These are phyloP conservation scores for Rhyzopertha dominica DNA, from an alignment of 1,140 invertebrate species.

Conservation along the genomic window DNA sequence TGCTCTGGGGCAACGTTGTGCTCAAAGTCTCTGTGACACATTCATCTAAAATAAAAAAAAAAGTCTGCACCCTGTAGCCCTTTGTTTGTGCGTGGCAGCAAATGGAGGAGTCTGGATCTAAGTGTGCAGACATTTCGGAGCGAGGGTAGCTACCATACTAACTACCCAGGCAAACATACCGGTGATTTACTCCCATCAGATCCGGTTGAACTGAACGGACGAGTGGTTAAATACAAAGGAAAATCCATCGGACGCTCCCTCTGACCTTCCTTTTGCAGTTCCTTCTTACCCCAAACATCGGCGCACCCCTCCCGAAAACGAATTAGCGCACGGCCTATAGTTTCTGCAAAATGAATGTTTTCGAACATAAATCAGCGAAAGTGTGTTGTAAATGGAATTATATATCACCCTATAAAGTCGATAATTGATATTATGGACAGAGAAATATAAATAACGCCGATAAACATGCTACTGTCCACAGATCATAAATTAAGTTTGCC, in stretches of 20 bases:
- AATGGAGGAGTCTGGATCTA: too few species aligned
- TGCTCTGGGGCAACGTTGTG: too few species aligned
- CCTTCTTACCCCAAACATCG: slow-evolving; percentile 24
- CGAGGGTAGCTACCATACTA: slow-evolving; percentile 22
- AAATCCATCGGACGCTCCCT: slow-evolving; percentile 33
- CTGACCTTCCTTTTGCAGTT: slow-evolving; percentile 28
- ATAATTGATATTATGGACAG: slow-evolving; percentile 20
- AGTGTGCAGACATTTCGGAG: too few species aligned
- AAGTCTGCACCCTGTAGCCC: too few species aligned
- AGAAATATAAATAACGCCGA: slow-evolving; percentile 26
- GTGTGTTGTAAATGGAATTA: slow-evolving; percentile 18
- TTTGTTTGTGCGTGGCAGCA: too few species aligned
- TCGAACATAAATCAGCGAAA: slow-evolving; percentile 20
- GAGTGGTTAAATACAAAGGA: slow-evolving; percentile 29
- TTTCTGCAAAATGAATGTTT: slow-evolving; percentile 21
- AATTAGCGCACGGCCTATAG: too few species aligned
- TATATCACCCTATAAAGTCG: slow-evolving; percentile 23
- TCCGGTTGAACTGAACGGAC: slow-evolving; percentile 25
- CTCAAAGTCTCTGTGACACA: too few species aligned
- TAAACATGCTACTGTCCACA: slow-evolving; percentile 26
- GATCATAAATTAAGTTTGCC: slow-evolving; percentile 24
- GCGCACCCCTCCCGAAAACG: slow-evolving; percentile 20
- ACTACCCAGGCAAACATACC: slow-evolving; percentile 20
- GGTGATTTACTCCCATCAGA: slow-evolving; percentile 26
- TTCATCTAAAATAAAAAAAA: too few species aligned